Conservation (phyloP, 2,888 invertebrate genomes). For the Cistogaster globosa region DNA sequence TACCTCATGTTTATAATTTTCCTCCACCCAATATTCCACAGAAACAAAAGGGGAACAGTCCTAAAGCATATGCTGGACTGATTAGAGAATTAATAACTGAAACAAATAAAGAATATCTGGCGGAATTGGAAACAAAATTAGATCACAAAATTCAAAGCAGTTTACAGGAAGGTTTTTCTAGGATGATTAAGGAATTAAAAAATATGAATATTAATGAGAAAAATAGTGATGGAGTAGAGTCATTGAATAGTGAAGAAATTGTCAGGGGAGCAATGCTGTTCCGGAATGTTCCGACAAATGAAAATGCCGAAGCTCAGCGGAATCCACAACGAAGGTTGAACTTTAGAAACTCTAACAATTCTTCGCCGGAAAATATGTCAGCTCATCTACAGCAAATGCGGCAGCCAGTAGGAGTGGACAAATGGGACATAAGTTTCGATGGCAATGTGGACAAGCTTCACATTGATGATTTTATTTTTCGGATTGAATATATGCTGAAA, state of each 20-base stretch:
- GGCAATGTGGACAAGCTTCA: background rate
- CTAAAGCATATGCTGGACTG: background rate
- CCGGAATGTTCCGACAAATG: no score
- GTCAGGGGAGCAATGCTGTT: background rate
- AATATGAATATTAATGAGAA: background rate
- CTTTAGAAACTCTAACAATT: no score
- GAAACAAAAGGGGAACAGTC: background rate
- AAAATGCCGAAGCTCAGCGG: no score
- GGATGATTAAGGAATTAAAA: background rate
- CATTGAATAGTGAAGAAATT: background rate
- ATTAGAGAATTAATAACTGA: background rate
- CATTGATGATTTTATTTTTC: slow-evolving; percentile 4
- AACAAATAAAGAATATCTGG: background rate
- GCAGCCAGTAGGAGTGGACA: background rate
- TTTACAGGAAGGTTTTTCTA: background rate
- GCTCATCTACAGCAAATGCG: no score
- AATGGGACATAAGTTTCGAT: slow-evolving; percentile 13
- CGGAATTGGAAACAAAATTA: background rate
- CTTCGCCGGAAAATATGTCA: no score
- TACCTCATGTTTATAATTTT: background rate
- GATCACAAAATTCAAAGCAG: background rate
- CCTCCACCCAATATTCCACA: background rate
- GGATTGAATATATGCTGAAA: background rate
- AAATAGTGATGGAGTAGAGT: background rate
- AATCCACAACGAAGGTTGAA: no score